Base-by-base conservation (phyloP, 1,140 invertebrate species). In the Brachionus rotundiformis region DNA sequence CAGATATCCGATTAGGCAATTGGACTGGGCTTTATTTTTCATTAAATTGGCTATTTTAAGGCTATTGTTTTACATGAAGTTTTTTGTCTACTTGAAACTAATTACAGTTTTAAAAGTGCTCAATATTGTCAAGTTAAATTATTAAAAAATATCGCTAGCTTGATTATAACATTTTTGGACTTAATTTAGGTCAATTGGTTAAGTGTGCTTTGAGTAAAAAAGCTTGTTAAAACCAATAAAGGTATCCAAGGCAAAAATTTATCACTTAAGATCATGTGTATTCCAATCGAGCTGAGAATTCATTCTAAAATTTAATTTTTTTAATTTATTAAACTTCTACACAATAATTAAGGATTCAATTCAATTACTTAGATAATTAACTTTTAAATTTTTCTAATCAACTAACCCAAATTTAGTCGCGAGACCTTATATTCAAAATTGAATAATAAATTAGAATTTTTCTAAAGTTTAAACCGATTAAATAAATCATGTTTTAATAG, bases 1-100 rank as follows among this genome's bases (percentile, higher is more conserved):
- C 16, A 49, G 47, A 49, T 49, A 49, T 49, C 47, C 47, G 47
- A 49, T 49, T 49, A 49, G 47, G 47, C 47, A 49, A 49, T 49
- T 49, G 47, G 1, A 49, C 47, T 49, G 16, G 6, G 16, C 47
- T 49, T 49, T 49, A 49, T 49, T n/a, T 49, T n/a, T 49, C 47
- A 49, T n/a, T 49, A 49, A 2, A 49, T 16, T 49, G 47, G 16
- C 16, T 49, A 16, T 7, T 49, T 49, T 49, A 16, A 49, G 47
- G 16, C 47, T 49, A 49, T 49, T 49, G 47, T 49, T 49, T 49
- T 49, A 49, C 47, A 49, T 23, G 47, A 49, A 49, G 47, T 23
- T 0, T 49, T 49, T 49, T 4, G 47, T 6, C 6, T 19, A 49
- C 47, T 49, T 49, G 16, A 49, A 19, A 13, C 3, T 16, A n/a